These are phyloP conservation scores for Eupithecia insigniata DNA, from an alignment of 2,888 invertebrate species.

Conservation along the genomic window DNA sequence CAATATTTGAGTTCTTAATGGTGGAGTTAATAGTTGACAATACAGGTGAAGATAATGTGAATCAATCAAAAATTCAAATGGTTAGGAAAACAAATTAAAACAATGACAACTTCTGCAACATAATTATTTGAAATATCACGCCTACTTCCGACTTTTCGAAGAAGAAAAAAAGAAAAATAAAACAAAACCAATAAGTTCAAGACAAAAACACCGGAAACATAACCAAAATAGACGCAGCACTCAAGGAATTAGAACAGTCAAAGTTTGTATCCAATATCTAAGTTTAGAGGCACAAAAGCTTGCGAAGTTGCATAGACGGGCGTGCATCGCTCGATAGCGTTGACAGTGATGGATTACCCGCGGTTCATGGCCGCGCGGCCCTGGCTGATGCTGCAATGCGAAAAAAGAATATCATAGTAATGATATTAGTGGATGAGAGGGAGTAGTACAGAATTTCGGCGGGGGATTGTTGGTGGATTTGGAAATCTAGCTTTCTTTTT, in stretches of 20 bases:
- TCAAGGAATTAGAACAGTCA: slow-evolving; percentile 67
- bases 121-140: not conserved
- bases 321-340: slow-evolving; percentile 76
- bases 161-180: slow-evolving; percentile 5
- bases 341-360: slow-evolving; percentile 78
- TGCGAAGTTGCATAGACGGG: slow-evolving; percentile 51
- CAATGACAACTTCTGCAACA: not conserved
- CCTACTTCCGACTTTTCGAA: not conserved
- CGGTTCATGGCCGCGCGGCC: slow-evolving; percentile 75
- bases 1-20: too few relatives aligned
- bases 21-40: not conserved
- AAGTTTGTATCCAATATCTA: slow-evolving; percentile 73
- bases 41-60: not conserved
- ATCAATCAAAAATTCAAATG: not conserved
- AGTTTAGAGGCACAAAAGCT: slow-evolving; percentile 41
- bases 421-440: slow-evolving; percentile 22
- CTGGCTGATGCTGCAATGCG: slow-evolving; percentile 48
- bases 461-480: not conserved
- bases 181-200: slow-evolving; percentile 40
- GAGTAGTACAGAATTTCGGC: slow-evolving; percentile 2
- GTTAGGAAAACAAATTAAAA: not conserved
- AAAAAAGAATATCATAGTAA: slow-evolving; percentile 37
- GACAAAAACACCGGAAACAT: slow-evolving; percentile 47
- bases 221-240: slow-evolving; percentile 63
- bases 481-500: not conserved